Base-by-base conservation (phyloP, 2,888 invertebrate species). In the Belgica antarctica region DNA sequence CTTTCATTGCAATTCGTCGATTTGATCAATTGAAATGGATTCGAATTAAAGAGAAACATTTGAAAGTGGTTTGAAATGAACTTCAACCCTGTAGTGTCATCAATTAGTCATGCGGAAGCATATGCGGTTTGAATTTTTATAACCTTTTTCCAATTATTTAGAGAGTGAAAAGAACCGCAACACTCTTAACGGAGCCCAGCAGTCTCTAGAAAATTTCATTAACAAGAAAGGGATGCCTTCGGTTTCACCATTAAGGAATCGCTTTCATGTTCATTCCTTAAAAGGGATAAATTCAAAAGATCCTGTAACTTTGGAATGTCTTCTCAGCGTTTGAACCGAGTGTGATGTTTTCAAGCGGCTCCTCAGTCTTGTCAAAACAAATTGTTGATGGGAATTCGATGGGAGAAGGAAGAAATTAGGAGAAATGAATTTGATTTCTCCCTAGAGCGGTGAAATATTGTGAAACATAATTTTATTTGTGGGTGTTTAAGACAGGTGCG, bases 1-100 rank as follows among this genome's bases (percentile, higher is more conserved):
- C 34, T 31, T 31, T 31, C 34, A 8, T 31, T 31, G 34, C 7
- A 31, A 31, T 31, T 31, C 5, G 5, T 31, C 27, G 31, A 62
- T 12, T 62, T 62, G 62, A 62, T 62, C 12, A 28, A 62, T 62
- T 15, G 34, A 62, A 22, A 28, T 62, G 31, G 17, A 28, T 34
- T 31, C 34, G 62, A 62, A 62, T 62, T 62, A 34, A 34, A 62
- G 62, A n/a, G n/a, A 19, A 34, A 34, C 62, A 31, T 62, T 62
- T 62, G 34, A 41, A 7, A 3, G 41, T 3, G 41, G 41, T 62
- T 62, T 17, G 15, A 7, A 3, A 15, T 3, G 41, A 15, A n/a
- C 15, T 41, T 15, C 15, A 10, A 41, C 15, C 41, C 12, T n/a
- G 31, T 3, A 41, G 41, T n/a, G 7, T n/a, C 41, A 41, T 41